Base-by-base conservation (phyloP, 2,113 vertebrate genomes). In the Alosa alosa region DNA sequence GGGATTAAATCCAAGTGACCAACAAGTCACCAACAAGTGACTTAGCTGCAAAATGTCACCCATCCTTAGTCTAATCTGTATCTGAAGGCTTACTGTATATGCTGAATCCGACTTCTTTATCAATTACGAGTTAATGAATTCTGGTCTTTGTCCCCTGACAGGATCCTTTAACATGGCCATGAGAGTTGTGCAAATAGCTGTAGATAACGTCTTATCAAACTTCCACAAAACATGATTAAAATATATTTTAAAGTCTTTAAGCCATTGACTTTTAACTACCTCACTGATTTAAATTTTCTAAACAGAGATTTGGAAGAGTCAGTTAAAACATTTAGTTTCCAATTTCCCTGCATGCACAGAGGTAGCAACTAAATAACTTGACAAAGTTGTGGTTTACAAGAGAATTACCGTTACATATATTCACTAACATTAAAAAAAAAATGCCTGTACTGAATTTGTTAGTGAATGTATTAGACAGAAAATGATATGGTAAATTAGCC, bases 401-500 rank as follows among this genome's bases (percentile, higher is more conserved):
- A 75, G 47, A 83, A 84, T 86, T 84, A 84, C 86, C 86, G 89
- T 90, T 90, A 88, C 89, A 89, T 84, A 81, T 31, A 20, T 46
- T 64, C 44, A 41, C 5, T 78, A 9, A 60, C 57, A 60, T 60
- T 20, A 60, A 60, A 60, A 60, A 60, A 60, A 22, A 50, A 50
- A 10, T 78, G 13, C 11, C 5, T 39, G 5, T 17, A 1, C 15
- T 39, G 64, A 39, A 15, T 0, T 78, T 78, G 72, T 17, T 4
- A 18, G 31, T 15, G 31, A 78, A 39, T 78, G 15, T 10, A 36
- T 78, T 36, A 31, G 18, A 22, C n/a, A 17, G 9, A 78, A 39
- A 36, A 39, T 36, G 0, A 78, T 78, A 39, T 75, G 25, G 72
- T 78, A 39, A 78, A 78, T 39, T 39, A 75, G 18, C 57, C 57